Evolutionary conservation across 2,113 vertebrate species (phyloP), one percentile per base, ranked within the genome.

Genomic region (Phaethornis superciliosus): DNA sequence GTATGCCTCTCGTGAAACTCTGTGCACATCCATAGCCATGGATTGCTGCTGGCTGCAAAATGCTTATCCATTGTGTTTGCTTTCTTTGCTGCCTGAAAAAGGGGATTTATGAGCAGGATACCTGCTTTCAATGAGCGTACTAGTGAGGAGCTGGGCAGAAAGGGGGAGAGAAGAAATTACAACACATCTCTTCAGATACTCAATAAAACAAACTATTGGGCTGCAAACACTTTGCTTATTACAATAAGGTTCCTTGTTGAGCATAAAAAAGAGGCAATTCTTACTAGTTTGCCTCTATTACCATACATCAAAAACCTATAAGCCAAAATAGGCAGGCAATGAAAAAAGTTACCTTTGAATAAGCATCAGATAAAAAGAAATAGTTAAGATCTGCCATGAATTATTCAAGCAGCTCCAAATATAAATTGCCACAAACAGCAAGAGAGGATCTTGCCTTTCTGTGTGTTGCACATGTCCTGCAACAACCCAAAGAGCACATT

Each of bases 391-490:
- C 71, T 59, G 37, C 82, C 30, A 68, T 91, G 85, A 91, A 95
- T 95, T 89, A 95, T 88, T 96, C 79, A 89, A 81, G 60, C 56
- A 82, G 52, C 79, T 83, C 89, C 91, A 95, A 93, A 94, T 79
- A 82, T 16, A 69, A 94, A 70, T 74, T 63, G 40, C 71, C 76
- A 85, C 85, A 79, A 95, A 88, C 12, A 84, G 76, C 44, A 60
- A 74, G 93, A 42, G 7, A 10, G 84, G 69, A 33, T 68, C 79
- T 75, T 68, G 76, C 71, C 49, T 76, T 74, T 62, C 82, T 63
- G 4, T 20, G 15, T 1, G 15, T 65, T 47, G 52, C 49, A 5
- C 3, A 17, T 47, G 51, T 76, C 85, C 91, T 83, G 88, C 88
- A 81, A 67, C 75, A 55, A 64, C 47, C 76, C 80, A 58, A 82